Evolutionary conservation across 2,113 vertebrate genomes (phyloP), one percentile per base, ranked within the genome.

Genomic region (Condylura cristata): DNA sequence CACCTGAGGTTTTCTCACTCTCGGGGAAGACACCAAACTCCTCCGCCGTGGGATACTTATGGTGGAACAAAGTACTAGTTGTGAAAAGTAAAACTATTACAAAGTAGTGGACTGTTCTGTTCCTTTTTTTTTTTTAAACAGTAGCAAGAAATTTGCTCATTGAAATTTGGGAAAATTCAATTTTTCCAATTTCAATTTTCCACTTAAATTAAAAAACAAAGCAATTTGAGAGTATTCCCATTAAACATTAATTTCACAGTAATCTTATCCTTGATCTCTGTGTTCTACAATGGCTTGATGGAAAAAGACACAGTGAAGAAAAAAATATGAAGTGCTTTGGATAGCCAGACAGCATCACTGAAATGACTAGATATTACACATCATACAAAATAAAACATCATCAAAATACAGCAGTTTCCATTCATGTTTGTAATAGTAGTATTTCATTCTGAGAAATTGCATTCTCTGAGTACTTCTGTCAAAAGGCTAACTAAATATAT

Each of bases 231-330:
- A 87, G 7, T 76, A 75, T 82, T 79, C 65, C 71, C 58, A 71
- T n/a, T 89, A 60, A 70, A 70, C 18, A 79, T n/a, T 51, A 56
- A 30, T 56, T 93, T 96, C 70, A 75, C 39, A 60, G 81, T 58
- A 68, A 75, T 83, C 30, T 75, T 66, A 71, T 1, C 32, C 3
- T 53, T 92, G 14, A 92, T 83, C 46, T 75, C 32, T 90, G 65
- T 86, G 32, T 17, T 72, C 9, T 61, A 28, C 12, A 82, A 6
- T 89, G 1, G 11, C 3, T 28, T 86, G 34, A 37, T 14, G 44
- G 10, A 58, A 72, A 70, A 37, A 18, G 44, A 44, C 18, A 58
- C 39, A 91, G 41, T 44, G 53, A 46, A 78, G 68, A 39, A 5
- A 76, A 61, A 22, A 37, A 48, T 48, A 1, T 3, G 22, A 76